Base-by-base conservation (phyloP, 2,888 invertebrate genomes). In the Sarcophaga caerulescens region DNA sequence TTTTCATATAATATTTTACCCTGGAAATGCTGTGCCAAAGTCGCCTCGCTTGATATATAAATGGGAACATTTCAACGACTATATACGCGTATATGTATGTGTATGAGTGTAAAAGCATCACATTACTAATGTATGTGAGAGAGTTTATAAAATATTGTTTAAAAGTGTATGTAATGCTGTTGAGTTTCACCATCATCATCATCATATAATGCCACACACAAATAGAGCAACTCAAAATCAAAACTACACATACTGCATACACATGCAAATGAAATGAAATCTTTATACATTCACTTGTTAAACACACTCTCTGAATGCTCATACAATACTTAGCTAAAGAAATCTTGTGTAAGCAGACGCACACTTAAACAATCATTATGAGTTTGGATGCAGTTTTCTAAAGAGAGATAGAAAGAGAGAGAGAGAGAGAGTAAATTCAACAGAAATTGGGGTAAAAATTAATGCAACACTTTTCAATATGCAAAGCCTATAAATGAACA, bases 321-420 rank as follows among this genome's bases (percentile, higher is more conserved):
- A 35, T 35, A 10, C 10, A 35, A 35, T 35, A 10, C 35, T 10
- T 35, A 35, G 35, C 35, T 35, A 35, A 35, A 35, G 35, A 35
- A 35, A 35, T 35, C 35, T 35, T 35, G 35, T 35, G 35, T 35
- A 35, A 35, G 35, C 35, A 35, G 35, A 35, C 35, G 35, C 8
- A 35, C 35, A 44, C 47, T 69, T 59, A 19, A 44, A 65, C 21
- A 75, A 79, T 84, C 47, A 69, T 79, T 75, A 69, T 59, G 47
- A 79, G 79, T 75, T 75, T 65, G 35, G 63, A 79, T 84, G 84
- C 84, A 84, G 69, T 79, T 84, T 79, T 74, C 78, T 23, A 68
- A 45, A n/a, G 66, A 12, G 59, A 59, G 12, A 62, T 2, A 35
- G 35, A 8, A 3, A 35, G 35, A 35, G 1, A 10, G 10, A 35